Conservation (phyloP, 2,797 vertebrate genomes). For the Crocodylus rhombifer region DNA sequence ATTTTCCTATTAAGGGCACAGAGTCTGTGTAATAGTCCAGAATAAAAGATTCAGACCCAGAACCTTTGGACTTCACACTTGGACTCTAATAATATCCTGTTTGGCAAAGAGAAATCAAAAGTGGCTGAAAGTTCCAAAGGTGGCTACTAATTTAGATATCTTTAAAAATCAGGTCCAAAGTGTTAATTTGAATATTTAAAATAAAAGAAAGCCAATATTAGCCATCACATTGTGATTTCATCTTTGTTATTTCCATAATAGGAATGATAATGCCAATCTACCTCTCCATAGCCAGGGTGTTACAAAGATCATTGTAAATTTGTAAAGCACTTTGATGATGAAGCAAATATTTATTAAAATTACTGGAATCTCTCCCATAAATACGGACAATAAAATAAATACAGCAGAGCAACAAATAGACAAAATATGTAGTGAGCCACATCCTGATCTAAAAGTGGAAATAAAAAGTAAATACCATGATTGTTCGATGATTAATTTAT, state of each 20-base stretch:
- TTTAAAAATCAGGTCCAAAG: not conserved
- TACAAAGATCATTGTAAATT: not conserved
- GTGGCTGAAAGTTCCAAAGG: not conserved
- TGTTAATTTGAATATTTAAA: not conserved
- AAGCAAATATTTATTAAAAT: not conserved
- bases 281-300: not conserved
- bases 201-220: not conserved
- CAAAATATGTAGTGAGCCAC: not conserved
- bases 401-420: not conserved
- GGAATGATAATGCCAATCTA: not conserved
- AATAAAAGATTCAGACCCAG: not conserved
- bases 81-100: not conserved
- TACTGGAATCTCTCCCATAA: not conserved
- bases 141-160: not conserved
- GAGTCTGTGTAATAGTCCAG: not conserved
- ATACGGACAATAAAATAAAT: not conserved
- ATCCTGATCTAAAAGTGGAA: not conserved
- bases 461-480: not conserved
- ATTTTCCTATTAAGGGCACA: not conserved
- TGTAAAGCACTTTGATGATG: not conserved
- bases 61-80: not conserved
- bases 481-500: not conserved
- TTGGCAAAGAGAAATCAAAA: not conserved
- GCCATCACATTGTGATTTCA: not conserved
- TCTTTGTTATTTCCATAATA: not conserved